Base-by-base conservation (phyloP, 2,888 invertebrate species). In the Diplolepis rosae region DNA sequence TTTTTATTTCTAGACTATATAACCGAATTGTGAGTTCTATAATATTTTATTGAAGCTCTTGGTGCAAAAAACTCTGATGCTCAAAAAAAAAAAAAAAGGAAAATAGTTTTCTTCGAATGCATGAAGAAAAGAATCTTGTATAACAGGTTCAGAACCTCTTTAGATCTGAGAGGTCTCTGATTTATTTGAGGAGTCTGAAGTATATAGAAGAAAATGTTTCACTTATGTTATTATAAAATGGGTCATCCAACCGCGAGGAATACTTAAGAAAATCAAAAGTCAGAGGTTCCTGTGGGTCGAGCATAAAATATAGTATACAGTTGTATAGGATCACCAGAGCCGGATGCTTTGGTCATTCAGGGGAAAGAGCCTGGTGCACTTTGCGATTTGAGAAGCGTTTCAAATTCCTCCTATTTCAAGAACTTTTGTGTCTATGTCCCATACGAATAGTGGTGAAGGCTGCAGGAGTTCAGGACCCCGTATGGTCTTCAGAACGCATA, bases 401-500 rank as follows among this genome's bases (percentile, higher is more conserved):
- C 61, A n/a, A 61, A 61, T 61, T n/a, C 27, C 39, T 39, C 32
- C 35, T 61, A 61, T 61, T 61, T 61, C n/a, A 61, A 61, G 61
- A 61, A 61, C 61, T 61, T 61, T 61, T 61, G 61, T 42, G 39
- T 7, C n/a, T 39, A 7, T 24, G 39, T 61, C 11, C 48, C 22
- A 48, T 48, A 42, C n/a, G 52, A 42, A 61, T n/a, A 27, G 24
- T 61, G 39, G 13, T 35, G 22, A 27, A 27, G 61, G n/a, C 61
- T 61, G 61, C 27, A 61, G 39, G 61, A 61, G 61, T 42, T 22
- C 48, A 9, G 48, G 9, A 48, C 22, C 79, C 78, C 74, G 73
- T 72, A 73, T 77, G 76, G 79, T 77, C 77, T 79, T 71, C 74
- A 48, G 79, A 75, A 78, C 73, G 82, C 81, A 82, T 83, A 81